phyloP scores from a whole-genome alignment of 2,888 invertebrate species.

The Trilocha varians region DNA sequence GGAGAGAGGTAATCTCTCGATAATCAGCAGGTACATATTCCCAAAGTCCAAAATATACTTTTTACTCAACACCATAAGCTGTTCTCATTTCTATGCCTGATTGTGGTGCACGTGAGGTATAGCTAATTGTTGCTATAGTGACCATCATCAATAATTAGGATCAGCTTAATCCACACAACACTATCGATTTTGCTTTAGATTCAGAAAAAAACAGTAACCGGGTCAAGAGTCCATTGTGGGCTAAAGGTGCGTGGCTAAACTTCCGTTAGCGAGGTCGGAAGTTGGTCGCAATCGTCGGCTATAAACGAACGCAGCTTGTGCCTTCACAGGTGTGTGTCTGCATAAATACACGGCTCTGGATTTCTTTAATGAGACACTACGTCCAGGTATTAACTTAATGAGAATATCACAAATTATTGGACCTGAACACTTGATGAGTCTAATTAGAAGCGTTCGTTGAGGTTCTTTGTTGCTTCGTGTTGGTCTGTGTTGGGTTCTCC shows the following conservation, averaged over 20 bases:
- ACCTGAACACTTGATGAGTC: no score
- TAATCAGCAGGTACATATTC: no score
- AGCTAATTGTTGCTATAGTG: no score
- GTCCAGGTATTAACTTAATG: neutral
- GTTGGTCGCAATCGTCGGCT: slow-evolving; percentile 15
- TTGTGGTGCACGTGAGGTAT: no score
- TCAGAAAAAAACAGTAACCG: slow-evolving; percentile 15
- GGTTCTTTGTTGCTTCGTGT: no score
- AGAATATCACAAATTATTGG: no score
- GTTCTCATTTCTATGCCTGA: no score
- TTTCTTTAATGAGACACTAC: neutral
- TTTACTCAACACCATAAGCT: no score
- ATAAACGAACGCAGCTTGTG: neutral
- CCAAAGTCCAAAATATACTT: no score
- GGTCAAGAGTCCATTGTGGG: slow-evolving; percentile 22
- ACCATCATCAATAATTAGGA: slow-evolving; percentile 12
- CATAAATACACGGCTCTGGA: neutral
- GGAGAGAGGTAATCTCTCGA: no score
- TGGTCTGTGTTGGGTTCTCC: no score
- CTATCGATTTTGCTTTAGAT: slow-evolving; percentile 15
- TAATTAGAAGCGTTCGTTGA: no score
- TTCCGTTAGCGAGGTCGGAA: slow-evolving; percentile 32
- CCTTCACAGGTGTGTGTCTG: neutral
- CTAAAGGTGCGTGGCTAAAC: slow-evolving; percentile 42
- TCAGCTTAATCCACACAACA: slow-evolving; percentile 12